Evolutionary conservation across 2,888 invertebrate genomes (phyloP), one percentile per base, ranked within the genome.

Genomic region (Phyllotreta striolata): DNA sequence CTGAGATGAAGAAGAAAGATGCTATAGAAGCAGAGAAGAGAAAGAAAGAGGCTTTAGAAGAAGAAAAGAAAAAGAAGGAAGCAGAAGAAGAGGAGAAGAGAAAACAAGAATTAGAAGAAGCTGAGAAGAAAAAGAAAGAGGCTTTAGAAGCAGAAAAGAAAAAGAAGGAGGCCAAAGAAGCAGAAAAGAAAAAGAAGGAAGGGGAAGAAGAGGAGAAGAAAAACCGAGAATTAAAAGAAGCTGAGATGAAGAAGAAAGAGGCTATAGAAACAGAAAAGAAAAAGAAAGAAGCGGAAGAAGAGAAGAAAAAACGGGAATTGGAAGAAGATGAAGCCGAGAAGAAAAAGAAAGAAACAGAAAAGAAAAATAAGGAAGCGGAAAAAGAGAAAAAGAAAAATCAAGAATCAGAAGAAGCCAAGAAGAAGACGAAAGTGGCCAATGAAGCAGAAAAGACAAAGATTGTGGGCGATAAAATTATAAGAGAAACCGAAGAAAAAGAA

Each of bases 251-350:
- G 4, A 24, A 24, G 24, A 24, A 24, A 4, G 24, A 24, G 24
- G 24, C 4, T 24, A 3, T 24, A 24, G 24, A 24, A 24, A 4
- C 24, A 43, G 63, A 38, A 65, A 66, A 63, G 74, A 76, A 8
- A 61, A 55, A 38, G 39, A 6, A 54, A 35, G 66, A 70, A 63
- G 52, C 51, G 12, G 62, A 66, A 13, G 57, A 70, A 54, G 60
- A 72, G 57, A 57, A 64, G 35, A 70, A 66, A 59, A 38, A 64
- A 40, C 64, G 62, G 60, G 73, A 76, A 6, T 75, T 71, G 55
- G 74, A 66, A n/a, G 74, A 77, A 12, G 74, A 66, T 9, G 74
- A 77, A 12, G n/a, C 40, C 63, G 46, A 6, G 9, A 62, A 61
- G 14, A 62, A 66, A 58, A 60, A 67, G 24, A 67, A 72, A 47